phyloP scores from a whole-genome alignment of 53 echinoderm and acorn worm species.

The Hippasteria phrygiana region DNA sequence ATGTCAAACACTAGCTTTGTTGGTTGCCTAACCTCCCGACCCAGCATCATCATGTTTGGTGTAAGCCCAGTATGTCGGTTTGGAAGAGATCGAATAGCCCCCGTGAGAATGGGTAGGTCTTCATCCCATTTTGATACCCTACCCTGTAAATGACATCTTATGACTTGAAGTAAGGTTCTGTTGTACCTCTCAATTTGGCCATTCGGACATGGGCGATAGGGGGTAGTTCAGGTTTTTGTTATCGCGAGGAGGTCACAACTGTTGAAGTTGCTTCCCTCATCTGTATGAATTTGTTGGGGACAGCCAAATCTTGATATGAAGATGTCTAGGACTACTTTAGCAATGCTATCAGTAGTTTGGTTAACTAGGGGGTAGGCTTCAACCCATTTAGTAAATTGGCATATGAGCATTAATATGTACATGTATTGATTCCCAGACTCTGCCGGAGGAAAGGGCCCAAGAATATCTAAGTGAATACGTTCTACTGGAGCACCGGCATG shows the following conservation, averaged over 20 bases:
- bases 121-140: constrained; percentile 12
- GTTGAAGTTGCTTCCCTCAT: neutral
- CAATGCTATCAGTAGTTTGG: neutral
- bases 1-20: too few relatives aligned
- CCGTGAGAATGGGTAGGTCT: constrained; percentile 14
- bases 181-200: too few relatives aligned
- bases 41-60: constrained; percentile 11
- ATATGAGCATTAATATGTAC: neutral
- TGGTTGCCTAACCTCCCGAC: constrained; percentile 10
- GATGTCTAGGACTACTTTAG: neutral
- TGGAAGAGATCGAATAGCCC: neutral
- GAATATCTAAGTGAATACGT: constrained; percentile 36
- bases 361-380: neutral
- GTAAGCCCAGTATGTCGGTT: constrained; percentile 22
- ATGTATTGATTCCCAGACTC: constrained; percentile 11
- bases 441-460: neutral
- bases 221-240: too few relatives aligned
- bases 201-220: too few relatives aligned
- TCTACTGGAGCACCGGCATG: constrained; percentile 15
- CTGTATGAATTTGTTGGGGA: neutral
- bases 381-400: too few relatives aligned
- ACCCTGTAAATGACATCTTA: neutral
- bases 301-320: constrained; percentile 1
- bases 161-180: too few relatives aligned
- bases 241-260: neutral